These are phyloP conservation scores for Zelleria hepariella DNA, from an alignment of 2,888 invertebrate species.

Conservation along the genomic window DNA sequence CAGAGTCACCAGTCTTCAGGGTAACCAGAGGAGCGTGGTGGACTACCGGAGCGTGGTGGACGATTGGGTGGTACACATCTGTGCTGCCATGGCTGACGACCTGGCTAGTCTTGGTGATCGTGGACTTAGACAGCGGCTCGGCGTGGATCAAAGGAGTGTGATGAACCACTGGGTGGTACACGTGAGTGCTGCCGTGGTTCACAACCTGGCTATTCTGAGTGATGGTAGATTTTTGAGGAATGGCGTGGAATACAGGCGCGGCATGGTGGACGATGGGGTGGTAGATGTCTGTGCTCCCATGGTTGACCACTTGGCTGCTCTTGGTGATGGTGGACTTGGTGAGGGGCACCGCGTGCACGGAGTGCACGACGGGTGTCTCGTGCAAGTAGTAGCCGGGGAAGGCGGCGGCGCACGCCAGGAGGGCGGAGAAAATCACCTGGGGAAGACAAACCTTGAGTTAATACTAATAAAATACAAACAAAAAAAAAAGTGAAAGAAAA, in stretches of 20 bases:
- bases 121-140: slow-evolving; percentile 19
- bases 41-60: slow-evolving; percentile 15
- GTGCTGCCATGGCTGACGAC: slow-evolving; percentile 43
- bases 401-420: slow-evolving; percentile 34
- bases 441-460: slow-evolving; percentile 13
- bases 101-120: slow-evolving; percentile 46
- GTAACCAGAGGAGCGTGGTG: slow-evolving; percentile 31
- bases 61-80: slow-evolving; percentile 24
- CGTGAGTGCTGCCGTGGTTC: slow-evolving; percentile 1
- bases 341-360: slow-evolving; percentile 21
- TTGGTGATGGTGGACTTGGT: slow-evolving; percentile 32
- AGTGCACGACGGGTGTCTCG: slow-evolving; percentile 24
- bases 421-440: slow-evolving; percentile 32
- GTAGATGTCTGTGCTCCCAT: slow-evolving; percentile 21
- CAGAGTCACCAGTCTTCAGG: slow-evolving; percentile 45
- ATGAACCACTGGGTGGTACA: neutral
- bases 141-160: neutral
- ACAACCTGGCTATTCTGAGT: slow-evolving; percentile 11
- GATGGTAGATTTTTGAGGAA: slow-evolving; percentile 10
- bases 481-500: too few relatives aligned
- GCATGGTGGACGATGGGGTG: slow-evolving; percentile 18
- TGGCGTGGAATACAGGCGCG: slow-evolving; percentile 18
- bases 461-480: too few relatives aligned
- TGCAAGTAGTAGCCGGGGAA: slow-evolving; percentile 33
- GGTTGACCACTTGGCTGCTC: slow-evolving; percentile 26